phyloP scores from a whole-genome alignment of 2,888 invertebrate species.

The Torymus auratus region DNA sequence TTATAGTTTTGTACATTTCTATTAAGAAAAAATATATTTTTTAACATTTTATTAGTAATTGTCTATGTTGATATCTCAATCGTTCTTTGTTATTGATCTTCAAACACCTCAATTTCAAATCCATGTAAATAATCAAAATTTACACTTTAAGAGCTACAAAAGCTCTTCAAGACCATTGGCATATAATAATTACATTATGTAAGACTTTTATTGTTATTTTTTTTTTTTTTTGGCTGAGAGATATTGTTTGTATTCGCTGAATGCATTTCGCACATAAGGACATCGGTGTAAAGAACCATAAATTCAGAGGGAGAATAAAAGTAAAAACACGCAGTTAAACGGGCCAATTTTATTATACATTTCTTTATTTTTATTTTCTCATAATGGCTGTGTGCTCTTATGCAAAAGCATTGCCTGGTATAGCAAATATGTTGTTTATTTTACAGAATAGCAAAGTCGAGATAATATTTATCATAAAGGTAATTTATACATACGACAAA shows the following conservation, averaged over 20 bases:
- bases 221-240: slow-evolving; percentile 56
- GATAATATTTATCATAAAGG: slow-evolving; percentile 73
- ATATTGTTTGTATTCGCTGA: slow-evolving; percentile 59
- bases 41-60: slow-evolving; percentile 15
- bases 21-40: slow-evolving; percentile 35
- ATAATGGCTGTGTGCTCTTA: slow-evolving; percentile 69
- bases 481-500: slow-evolving; percentile 69
- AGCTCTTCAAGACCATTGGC: neutral
- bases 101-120: slow-evolving; percentile 10
- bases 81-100: slow-evolving; percentile 14
- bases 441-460: slow-evolving; percentile 75
- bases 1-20: neutral
- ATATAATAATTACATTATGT: neutral
- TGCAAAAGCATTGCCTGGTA: slow-evolving; percentile 73
- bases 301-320: neutral
- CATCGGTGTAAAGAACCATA: slow-evolving; percentile 19
- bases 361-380: slow-evolving; percentile 58
- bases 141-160: neutral
- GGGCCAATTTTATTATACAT: slow-evolving; percentile 36
- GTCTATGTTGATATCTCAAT: slow-evolving; percentile 29
- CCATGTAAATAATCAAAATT: slow-evolving; percentile 28
- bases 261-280: slow-evolving; percentile 59
- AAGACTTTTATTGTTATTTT: slow-evolving; percentile 21
- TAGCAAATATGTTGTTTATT: slow-evolving; percentile 73
- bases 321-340: neutral